Conservation (phyloP, 2,797 vertebrate genomes). For the Pseudopleuronectes americanus region DNA sequence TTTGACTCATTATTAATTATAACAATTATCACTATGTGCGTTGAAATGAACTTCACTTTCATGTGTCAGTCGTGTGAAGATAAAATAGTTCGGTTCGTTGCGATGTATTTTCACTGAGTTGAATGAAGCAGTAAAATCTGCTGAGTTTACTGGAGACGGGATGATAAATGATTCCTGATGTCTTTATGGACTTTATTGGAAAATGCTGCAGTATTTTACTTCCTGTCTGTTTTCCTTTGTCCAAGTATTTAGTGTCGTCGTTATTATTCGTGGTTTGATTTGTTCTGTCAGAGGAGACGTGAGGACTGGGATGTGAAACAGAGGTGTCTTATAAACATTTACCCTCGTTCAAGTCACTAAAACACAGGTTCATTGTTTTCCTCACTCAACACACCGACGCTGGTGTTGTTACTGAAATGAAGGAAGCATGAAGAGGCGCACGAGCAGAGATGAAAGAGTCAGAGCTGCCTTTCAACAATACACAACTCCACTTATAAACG, state of each 20-base stretch:
- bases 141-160: slow-evolving; percentile 26
- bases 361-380: slow-evolving; percentile 30
- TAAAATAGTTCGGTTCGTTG: neutral
- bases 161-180: slow-evolving; percentile 65
- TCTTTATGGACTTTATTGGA: slow-evolving; percentile 64
- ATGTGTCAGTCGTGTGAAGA: neutral
- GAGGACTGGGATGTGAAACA: neutral
- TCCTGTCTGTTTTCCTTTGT: slow-evolving; percentile 49
- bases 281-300: slow-evolving; percentile 49
- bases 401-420: slow-evolving; percentile 11
- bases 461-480: too few species aligned
- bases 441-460: neutral
- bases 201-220: slow-evolving; percentile 50
- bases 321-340: slow-evolving; percentile 49
- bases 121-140: slow-evolving; percentile 50
- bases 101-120: slow-evolving; percentile 36
- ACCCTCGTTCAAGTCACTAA: slow-evolving; percentile 32
- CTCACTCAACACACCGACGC: slow-evolving; percentile 3
- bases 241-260: slow-evolving; percentile 26
- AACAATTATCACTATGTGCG: too few species aligned
- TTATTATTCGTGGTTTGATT: slow-evolving; percentile 48
- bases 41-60: too few species aligned
- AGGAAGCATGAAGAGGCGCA: slow-evolving; percentile 5
- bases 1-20: too few species aligned
- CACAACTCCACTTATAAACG: too few species aligned